Percentiles rank a stretch among this genome's conserved stretches.
Conservation (phyloP, 2,888 invertebrate genomes). For the Ametastegia equiseti region DNA sequence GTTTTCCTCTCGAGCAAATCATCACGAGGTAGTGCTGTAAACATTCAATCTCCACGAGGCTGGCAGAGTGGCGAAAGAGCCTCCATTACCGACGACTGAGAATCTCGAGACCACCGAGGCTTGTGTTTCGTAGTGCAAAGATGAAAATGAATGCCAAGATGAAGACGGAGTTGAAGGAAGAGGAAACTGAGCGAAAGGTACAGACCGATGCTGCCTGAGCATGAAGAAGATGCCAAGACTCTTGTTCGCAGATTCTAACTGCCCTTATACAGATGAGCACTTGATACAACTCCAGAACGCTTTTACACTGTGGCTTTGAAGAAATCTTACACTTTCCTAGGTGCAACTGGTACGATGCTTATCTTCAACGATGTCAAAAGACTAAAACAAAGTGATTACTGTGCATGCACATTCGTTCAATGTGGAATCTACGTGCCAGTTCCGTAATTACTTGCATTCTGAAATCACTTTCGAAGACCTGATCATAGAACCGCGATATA, state of each 20-base stretch:
- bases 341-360: constrained; percentile 23
- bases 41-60: constrained; percentile 51
- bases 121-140: constrained; percentile 59
- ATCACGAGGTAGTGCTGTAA: constrained; percentile 56
- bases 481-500: not conserved
- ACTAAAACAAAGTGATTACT: not conserved
- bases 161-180: constrained; percentile 48
- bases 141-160: constrained; percentile 64
- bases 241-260: constrained; percentile 35
- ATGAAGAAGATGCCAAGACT: constrained; percentile 55
- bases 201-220: constrained; percentile 27
- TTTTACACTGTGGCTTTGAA: constrained; percentile 31
- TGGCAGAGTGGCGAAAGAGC: constrained; percentile 58
- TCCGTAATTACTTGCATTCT: no score
- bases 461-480: not conserved
- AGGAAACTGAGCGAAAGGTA: constrained; percentile 26
- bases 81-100: constrained; percentile 70
- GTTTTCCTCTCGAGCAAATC: constrained; percentile 69
- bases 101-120: constrained; percentile 62
- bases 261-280: constrained; percentile 38
- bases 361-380: constrained; percentile 2
- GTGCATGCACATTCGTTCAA: not conserved
- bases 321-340: constrained; percentile 7
- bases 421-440: not conserved
- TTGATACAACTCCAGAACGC: constrained; percentile 39